Percentiles rank a stretch among this genome's conserved stretches.
Conservation (phyloP, 2,888 invertebrate species). For the Ectemnius cavifrons region DNA sequence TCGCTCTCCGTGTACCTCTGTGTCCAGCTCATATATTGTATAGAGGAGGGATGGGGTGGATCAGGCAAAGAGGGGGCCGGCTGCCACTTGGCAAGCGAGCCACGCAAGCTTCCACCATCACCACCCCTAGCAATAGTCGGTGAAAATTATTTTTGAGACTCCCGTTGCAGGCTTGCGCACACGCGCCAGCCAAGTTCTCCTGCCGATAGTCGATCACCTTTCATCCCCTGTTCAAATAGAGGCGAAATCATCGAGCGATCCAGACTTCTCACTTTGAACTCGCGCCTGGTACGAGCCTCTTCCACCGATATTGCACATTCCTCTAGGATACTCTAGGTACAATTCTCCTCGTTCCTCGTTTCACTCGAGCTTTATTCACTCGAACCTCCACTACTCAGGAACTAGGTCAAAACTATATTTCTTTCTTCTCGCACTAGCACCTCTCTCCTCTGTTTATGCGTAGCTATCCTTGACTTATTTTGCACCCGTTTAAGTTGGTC, state of each 20-base stretch:
- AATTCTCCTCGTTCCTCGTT: not conserved
- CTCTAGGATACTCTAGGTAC: not conserved
- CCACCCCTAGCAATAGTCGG: slow-evolving; percentile 51
- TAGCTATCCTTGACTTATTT: too few relatives aligned
- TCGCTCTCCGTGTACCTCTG: slow-evolving; percentile 35
- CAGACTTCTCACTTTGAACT: slow-evolving; percentile 15
- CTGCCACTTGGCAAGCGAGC: slow-evolving; percentile 60
- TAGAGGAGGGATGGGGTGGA: slow-evolving; percentile 52
- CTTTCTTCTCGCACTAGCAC: too few relatives aligned
- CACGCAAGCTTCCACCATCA: slow-evolving; percentile 1
- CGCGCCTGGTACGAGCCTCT: slow-evolving; percentile 2
- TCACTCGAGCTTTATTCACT: too few relatives aligned
- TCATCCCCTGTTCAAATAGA: not conserved
- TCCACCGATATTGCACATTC: not conserved
- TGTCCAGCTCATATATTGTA: slow-evolving; percentile 57
- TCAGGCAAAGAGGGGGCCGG: slow-evolving; percentile 24
- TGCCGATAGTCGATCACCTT: too few relatives aligned
- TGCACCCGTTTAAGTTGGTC: too few relatives aligned
- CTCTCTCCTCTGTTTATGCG: too few relatives aligned
- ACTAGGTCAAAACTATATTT: too few relatives aligned
- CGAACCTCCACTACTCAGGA: too few relatives aligned
- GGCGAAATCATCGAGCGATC: slow-evolving; percentile 28
- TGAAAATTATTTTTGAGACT: slow-evolving; percentile 59
- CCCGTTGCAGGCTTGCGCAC: slow-evolving; percentile 19
- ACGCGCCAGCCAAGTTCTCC: not conserved